phyloP scores from a whole-genome alignment of 2,113 vertebrate species.

The Caloenas nicobarica region DNA sequence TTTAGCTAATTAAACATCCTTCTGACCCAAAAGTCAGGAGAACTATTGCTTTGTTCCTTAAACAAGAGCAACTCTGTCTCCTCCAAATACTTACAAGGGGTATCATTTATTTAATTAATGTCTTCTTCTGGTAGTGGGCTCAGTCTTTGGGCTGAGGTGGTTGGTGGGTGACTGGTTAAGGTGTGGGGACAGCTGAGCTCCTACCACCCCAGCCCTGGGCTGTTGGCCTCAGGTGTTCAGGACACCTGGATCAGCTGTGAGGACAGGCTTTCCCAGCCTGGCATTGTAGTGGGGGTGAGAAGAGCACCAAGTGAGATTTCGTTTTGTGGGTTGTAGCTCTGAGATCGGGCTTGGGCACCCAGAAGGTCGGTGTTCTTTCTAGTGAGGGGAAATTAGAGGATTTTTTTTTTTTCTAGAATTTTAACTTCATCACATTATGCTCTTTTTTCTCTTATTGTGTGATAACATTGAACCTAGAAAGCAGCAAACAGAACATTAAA shows the following conservation, averaged over 20 bases:
- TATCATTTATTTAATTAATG: neutral
- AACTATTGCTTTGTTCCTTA: neutral
- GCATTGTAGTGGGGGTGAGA: neutral
- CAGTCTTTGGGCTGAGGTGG: neutral
- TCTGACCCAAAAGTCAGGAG: neutral
- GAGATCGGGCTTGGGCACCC: neutral
- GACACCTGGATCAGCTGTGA: accelerated
- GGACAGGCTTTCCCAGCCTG: neutral
- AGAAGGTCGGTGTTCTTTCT: neutral
- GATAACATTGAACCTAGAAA: neutral
- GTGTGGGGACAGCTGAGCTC: neutral
- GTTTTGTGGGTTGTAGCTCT: neutral
- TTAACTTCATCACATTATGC: neutral
- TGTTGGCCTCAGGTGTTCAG: neutral
- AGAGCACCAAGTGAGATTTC: neutral
- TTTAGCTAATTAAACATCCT: neutral
- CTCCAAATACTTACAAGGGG: neutral
- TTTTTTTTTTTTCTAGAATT: neutral
- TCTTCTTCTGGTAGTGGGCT: neutral
- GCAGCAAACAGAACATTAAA: neutral
- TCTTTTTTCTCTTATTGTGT: neutral
- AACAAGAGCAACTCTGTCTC: neutral
- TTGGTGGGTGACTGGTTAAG: neutral
- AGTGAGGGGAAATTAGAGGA: neutral
- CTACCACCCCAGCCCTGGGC: no score